Conservation (phyloP, 1,140 invertebrate species). For the Nylanderia fulva region DNA sequence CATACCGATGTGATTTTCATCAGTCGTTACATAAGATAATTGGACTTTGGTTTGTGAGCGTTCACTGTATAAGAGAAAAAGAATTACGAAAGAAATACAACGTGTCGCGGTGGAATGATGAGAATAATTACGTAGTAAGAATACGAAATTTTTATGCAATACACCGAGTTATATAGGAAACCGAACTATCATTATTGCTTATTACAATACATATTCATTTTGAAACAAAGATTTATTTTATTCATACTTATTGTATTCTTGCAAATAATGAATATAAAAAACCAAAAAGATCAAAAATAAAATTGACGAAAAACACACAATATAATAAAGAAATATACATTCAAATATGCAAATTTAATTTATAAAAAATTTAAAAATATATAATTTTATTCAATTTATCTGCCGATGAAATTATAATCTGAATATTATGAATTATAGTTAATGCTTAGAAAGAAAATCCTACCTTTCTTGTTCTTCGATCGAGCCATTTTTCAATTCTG, state of each 20-base stretch:
- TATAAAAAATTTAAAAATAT: background rate
- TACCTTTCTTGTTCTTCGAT: slow-evolving; percentile 7
- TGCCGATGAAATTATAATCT: background rate
- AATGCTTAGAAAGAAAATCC: background rate
- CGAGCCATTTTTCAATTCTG: slow-evolving; percentile 5
- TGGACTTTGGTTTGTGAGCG: slow-evolving; percentile 11
- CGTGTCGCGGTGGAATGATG: background rate
- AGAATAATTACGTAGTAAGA: background rate
- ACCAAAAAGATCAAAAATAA: background rate
- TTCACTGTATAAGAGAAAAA: slow-evolving; percentile 27
- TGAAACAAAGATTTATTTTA: background rate
- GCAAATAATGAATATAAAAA: slow-evolving; percentile 1
- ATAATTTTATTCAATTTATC: background rate
- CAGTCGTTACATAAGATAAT: slow-evolving; percentile 35
- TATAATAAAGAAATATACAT: background rate
- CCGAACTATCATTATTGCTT: slow-evolving; percentile 23
- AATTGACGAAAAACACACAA: background rate
- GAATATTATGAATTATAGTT: background rate
- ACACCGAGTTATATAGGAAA: background rate
- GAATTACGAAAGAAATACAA: slow-evolving; percentile 6
- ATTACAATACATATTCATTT: slow-evolving; percentile 15
- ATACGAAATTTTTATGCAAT: slow-evolving; percentile 15
- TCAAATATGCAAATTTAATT: background rate
- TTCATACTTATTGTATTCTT: slow-evolving; percentile 25
- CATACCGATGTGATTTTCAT: background rate